Evolutionary conservation across 2,113 vertebrate genomes (phyloP).

Genomic region (Microtus richardsoni): DNA sequence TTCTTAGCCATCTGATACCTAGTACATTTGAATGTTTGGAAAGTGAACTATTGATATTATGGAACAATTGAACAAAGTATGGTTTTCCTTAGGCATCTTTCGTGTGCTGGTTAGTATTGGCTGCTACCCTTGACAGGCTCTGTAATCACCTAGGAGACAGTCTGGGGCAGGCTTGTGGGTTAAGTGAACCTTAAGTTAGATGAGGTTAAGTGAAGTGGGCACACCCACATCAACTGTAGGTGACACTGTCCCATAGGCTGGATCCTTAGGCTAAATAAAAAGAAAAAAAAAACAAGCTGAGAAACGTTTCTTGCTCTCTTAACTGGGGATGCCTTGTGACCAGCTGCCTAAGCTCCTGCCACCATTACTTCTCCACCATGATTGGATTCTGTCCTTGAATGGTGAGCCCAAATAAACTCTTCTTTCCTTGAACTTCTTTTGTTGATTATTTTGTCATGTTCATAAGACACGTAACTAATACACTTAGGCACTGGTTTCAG

Average conservation of each 20-base stretch:
- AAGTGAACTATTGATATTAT: not conserved
- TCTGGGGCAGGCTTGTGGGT: not conserved
- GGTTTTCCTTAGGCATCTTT: not conserved
- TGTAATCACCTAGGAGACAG: not conserved
- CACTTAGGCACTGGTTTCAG: not conserved
- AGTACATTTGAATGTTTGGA: not conserved
- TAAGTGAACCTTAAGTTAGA: too few relatives aligned
- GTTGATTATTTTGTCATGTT: not conserved
- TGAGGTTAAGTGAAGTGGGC: not conserved
- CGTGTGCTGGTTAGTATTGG: not conserved
- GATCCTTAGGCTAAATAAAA: not conserved
- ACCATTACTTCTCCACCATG: not conserved
- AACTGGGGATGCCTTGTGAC: not conserved
- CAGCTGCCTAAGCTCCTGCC: not conserved
- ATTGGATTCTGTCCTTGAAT: not conserved
- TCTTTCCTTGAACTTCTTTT: not conserved
- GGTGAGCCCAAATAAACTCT: not conserved
- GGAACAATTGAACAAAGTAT: conserved; percentile 3
- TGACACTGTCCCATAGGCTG: too few relatives aligned
- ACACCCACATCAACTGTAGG: too few relatives aligned
- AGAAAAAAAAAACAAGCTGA: not conserved
- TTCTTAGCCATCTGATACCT: not conserved
- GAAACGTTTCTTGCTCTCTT: not conserved
- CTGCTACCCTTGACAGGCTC: too few relatives aligned
- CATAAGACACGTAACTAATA: not conserved